Evolutionary conservation across 1,140 invertebrate species (phyloP).

Genomic region (Leptonema lineaticorne): DNA sequence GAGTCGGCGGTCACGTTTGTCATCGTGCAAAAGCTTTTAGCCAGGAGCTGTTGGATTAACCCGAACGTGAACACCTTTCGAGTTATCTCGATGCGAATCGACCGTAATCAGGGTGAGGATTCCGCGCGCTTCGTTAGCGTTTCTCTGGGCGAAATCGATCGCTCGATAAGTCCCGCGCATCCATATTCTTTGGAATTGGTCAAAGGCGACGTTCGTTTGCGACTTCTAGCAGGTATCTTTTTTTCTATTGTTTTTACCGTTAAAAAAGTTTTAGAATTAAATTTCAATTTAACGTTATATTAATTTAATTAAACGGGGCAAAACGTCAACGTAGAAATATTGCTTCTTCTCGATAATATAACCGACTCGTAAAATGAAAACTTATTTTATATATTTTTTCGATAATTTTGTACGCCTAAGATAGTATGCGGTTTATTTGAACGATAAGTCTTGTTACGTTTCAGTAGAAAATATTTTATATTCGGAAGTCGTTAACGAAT

Average conservation of each 20-base stretch:
- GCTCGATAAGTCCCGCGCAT: conserved; percentile 23
- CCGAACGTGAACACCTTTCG: conserved; percentile 27
- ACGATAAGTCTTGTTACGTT: too few species aligned
- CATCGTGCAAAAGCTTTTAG: conserved; percentile 33
- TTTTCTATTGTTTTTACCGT: background rate
- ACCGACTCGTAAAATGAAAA: background rate
- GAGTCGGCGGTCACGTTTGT: conserved; percentile 20
- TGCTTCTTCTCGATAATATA: too few species aligned
- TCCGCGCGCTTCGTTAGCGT: conserved; percentile 29
- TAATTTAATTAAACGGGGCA: too few species aligned
- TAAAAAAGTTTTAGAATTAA: too few species aligned
- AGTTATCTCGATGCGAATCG: conserved; percentile 25
- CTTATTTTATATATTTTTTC: background rate
- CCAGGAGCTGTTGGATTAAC: conserved; percentile 28
- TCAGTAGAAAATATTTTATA: too few species aligned
- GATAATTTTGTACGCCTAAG: background rate
- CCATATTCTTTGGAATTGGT: conserved; percentile 30
- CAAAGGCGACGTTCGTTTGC: conserved; percentile 11
- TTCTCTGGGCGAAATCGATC: conserved; percentile 6
- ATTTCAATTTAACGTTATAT: too few species aligned
- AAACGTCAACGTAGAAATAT: too few species aligned
- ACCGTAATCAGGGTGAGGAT: conserved; percentile 7
- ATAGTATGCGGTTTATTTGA: too few species aligned
- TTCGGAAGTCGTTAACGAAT: too few species aligned
- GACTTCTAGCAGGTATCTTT: conserved; percentile 15